Conservation (phyloP, 2,888 invertebrate species). For the Cepaea hortensis region DNA sequence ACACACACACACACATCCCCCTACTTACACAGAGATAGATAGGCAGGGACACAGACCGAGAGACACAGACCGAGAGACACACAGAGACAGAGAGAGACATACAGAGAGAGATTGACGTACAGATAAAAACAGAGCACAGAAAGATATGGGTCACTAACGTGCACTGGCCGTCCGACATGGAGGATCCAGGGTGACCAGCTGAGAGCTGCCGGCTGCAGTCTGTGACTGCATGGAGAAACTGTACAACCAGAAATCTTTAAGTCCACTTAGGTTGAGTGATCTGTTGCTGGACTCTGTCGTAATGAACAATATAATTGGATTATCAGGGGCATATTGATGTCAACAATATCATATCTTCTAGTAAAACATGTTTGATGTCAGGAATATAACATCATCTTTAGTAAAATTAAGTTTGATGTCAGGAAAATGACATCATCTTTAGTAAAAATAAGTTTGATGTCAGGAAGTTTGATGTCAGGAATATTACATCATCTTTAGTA, state of each 20-base stretch:
- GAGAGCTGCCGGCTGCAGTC: slow-evolving; percentile 29
- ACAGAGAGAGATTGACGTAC: neutral
- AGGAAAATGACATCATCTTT: no score
- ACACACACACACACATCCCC: no score
- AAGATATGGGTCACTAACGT: neutral
- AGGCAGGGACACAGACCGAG: no score
- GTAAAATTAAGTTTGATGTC: no score
- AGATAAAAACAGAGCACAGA: neutral
- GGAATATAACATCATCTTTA: no score
- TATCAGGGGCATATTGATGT: neutral
- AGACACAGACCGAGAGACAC: no score
- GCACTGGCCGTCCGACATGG: slow-evolving; percentile 7
- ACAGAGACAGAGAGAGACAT: no score
- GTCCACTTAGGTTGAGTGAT: neutral
- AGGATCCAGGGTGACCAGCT: neutral
- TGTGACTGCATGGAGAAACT: slow-evolving; percentile 20
- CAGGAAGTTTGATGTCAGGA: no score
- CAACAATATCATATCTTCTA: neutral
- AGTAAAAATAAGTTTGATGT: no score
- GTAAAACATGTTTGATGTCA: no score
- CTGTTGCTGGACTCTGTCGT: neutral
- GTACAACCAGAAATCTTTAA: slow-evolving; percentile 42
- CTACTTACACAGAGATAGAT: no score
- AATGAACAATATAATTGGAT: neutral
- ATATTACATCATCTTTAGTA: no score